Conservation (phyloP, 1,140 invertebrate species). For the Mylabris phalerata region DNA sequence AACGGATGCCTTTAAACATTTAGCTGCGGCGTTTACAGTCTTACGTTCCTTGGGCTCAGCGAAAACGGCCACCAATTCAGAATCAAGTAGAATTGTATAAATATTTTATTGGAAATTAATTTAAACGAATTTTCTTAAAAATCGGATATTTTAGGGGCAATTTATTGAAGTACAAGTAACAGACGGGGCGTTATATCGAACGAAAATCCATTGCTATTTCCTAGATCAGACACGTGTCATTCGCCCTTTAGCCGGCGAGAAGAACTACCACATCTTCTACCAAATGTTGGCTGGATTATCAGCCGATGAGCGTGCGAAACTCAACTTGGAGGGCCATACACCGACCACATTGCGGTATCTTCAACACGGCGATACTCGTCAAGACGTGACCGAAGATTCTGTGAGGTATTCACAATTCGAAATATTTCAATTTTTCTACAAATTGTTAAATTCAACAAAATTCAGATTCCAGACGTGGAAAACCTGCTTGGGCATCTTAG, state of each 20-base stretch:
- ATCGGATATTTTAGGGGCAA: slow-evolving; percentile 61
- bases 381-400: slow-evolving; percentile 72
- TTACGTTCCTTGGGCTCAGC: slow-evolving; percentile 84
- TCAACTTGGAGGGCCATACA: slow-evolving; percentile 78
- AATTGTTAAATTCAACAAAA: not conserved
- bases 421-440: not conserved
- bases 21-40: slow-evolving; percentile 90
- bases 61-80: slow-evolving; percentile 81
- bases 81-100: slow-evolving; percentile 86
- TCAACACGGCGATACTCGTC: slow-evolving; percentile 64
- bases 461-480: slow-evolving; percentile 82
- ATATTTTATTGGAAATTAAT: not conserved
- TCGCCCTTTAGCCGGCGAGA: slow-evolving; percentile 74
- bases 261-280: slow-evolving; percentile 97
- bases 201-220: slow-evolving; percentile 95
- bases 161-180: slow-evolving; percentile 96
- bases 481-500: slow-evolving; percentile 78
- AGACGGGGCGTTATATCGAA: slow-evolving; percentile 89
- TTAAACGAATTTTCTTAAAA: not conserved
- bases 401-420: slow-evolving; percentile 33
- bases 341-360: slow-evolving; percentile 74
- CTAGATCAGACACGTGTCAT: slow-evolving; percentile 89
- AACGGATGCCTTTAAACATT: slow-evolving; percentile 93
- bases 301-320: slow-evolving; percentile 75
- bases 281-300: slow-evolving; percentile 89